Base-by-base conservation (phyloP, 1,140 invertebrate species). In the Drosophila bocki region DNA sequence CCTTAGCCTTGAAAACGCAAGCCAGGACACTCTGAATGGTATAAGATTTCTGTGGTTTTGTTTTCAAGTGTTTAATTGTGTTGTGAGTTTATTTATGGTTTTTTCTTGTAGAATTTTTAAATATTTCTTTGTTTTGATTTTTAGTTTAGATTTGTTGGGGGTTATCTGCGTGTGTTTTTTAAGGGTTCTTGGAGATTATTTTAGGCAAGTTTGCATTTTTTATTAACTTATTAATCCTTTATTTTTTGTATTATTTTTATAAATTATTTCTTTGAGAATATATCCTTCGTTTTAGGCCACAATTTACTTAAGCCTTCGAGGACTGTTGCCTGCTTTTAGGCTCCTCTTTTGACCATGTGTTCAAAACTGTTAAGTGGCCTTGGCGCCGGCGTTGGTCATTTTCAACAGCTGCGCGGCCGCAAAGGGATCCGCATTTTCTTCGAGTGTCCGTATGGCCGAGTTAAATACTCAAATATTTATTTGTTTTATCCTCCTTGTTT, bases 371-470 rank as follows among this genome's bases (percentile, higher is more conserved):
- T 61, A 50, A 37, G 58, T 48, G 68, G 39, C 68, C 57, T 53
- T 69, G 81, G 60, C 81, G 85, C 67, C 84, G 78, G 78, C 78
- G 71, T 62, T 79, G 68, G 78, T 67, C 75, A 80, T 79, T 82
- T 54, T 67, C 54, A 67, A 71, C 62, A 77, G 77, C 35, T 78
- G 56, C 75, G 80, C 75, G 64, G 70, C 59, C 78, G 78, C 85
- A 87, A 44, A 63, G 82, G 78, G 67, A 68, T 71, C 76, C 74
- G 59, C 64, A 71, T 86, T 62, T 76, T 33, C 22, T 47, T 7
- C 22, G 19, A 65, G 29, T 41, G 7, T 12, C 12, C 15, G 12
- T 15, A 26, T 29, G 9, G 41, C 29, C 26, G 7, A 41, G 22
- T 39, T 75, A 44, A 37, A 61, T 19, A 22, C 58, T 45, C 44